A percentile compares a stretch with the other conserved stretches of the same genome.
Conservation (phyloP, 1,140 invertebrate genomes). For the Bradysia coprophila region DNA sequence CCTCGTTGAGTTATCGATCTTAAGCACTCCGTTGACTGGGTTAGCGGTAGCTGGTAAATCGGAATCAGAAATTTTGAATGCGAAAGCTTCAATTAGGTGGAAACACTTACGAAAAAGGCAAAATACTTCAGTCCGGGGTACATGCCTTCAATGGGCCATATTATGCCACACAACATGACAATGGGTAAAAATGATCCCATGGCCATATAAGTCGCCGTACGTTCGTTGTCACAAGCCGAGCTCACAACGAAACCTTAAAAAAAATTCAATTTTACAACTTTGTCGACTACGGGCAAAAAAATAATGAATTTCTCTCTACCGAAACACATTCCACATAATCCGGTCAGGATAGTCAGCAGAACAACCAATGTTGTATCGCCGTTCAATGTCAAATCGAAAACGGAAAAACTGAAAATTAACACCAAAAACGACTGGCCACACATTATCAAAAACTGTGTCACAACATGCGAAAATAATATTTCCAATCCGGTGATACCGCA, state of each 20-base stretch:
- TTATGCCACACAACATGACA: constrained; percentile 72
- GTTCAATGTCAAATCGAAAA: constrained; percentile 62
- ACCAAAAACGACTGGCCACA: constrained; percentile 65
- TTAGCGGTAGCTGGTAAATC: constrained; percentile 83
- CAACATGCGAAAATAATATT: constrained; percentile 64
- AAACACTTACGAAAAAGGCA: background rate
- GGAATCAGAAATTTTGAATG: no score
- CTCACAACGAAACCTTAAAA: constrained; percentile 70
- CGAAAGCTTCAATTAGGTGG: no score
- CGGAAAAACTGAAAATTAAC: constrained; percentile 59
- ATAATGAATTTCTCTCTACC: constrained; percentile 31
- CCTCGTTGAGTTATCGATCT: constrained; percentile 73
- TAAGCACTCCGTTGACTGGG: constrained; percentile 82
- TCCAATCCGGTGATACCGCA: constrained; percentile 55
- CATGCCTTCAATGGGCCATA: constrained; percentile 61
- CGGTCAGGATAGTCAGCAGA: constrained; percentile 59
- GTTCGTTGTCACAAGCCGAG: constrained; percentile 69
- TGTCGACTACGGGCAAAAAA: background rate
- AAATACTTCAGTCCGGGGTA: background rate
- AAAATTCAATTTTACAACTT: constrained; percentile 3
- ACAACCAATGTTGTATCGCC: constrained; percentile 61
- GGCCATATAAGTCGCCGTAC: constrained; percentile 80
- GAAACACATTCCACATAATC: constrained; percentile 85
- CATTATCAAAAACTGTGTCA: constrained; percentile 80
- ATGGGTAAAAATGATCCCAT: constrained; percentile 87